phyloP scores from a whole-genome alignment of 2,888 invertebrate genomes.

The Noctua fimbriata region DNA sequence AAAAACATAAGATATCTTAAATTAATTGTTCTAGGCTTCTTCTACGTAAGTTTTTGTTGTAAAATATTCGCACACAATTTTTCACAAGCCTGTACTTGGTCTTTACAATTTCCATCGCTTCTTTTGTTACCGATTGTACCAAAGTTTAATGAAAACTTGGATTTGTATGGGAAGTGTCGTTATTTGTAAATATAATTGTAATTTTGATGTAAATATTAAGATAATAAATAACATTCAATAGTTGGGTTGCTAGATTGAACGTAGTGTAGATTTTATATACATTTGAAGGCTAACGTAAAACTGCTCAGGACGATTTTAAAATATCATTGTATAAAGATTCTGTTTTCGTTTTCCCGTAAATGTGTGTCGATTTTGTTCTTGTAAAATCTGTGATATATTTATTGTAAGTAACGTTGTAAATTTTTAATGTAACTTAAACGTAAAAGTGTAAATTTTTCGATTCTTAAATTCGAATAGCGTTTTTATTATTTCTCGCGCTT shows the following conservation, averaged over 20 bases:
- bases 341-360: slow-evolving; percentile 63
- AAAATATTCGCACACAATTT: neutral
- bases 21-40: neutral
- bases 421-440: slow-evolving; percentile 75
- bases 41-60: neutral
- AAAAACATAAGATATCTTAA: neutral
- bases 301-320: slow-evolving; percentile 71
- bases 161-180: slow-evolving; percentile 31
- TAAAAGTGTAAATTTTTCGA: slow-evolving; percentile 76
- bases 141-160: slow-evolving; percentile 9
- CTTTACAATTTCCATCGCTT: neutral
- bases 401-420: slow-evolving; percentile 88
- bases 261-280: slow-evolving; percentile 83
- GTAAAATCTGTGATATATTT: slow-evolving; percentile 91
- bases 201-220: slow-evolving; percentile 82
- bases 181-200: slow-evolving; percentile 75
- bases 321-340: slow-evolving; percentile 66
- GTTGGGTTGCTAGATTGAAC: slow-evolving; percentile 81
- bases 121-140: slow-evolving; percentile 47
- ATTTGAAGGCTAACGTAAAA: slow-evolving; percentile 65
- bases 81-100: neutral
- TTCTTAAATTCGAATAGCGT: slow-evolving; percentile 72
- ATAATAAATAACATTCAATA: slow-evolving; percentile 72
- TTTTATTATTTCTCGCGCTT: slow-evolving; percentile 64
- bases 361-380: slow-evolving; percentile 82